A percentile compares a stretch with the other conserved stretches of the same genome.
Conservation (phyloP, 2,797 vertebrate genomes). For the Rhynchotus rufescens region DNA sequence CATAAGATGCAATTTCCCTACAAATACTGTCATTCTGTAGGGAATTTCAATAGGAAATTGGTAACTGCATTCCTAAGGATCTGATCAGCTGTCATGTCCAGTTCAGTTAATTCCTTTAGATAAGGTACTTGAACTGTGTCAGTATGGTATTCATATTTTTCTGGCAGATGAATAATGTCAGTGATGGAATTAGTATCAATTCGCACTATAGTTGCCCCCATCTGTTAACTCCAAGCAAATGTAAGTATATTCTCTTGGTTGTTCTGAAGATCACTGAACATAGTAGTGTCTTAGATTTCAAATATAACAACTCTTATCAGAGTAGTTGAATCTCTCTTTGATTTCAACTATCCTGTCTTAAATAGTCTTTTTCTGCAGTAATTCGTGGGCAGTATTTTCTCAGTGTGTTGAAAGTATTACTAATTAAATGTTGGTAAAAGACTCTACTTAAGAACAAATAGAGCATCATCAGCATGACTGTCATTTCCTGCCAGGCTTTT, state of each 20-base stretch:
- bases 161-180: background rate
- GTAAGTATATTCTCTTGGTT: background rate
- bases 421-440: background rate
- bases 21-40: background rate
- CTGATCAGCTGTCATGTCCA: background rate
- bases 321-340: background rate
- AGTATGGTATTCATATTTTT: background rate
- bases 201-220: background rate
- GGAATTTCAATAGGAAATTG: background rate
- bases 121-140: background rate
- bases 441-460: background rate
- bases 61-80: background rate
- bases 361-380: background rate
- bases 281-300: background rate
- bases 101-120: background rate
- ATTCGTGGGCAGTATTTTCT: background rate
- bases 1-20: background rate
- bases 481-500: background rate
- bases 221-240: background rate
- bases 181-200: background rate
- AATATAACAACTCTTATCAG: background rate
- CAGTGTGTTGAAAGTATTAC: background rate
- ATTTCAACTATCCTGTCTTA: background rate
- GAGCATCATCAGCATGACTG: background rate
- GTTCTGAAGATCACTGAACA: background rate